phyloP scores from a whole-genome alignment of 2,113 vertebrate species.

The Rhineura floridana region DNA sequence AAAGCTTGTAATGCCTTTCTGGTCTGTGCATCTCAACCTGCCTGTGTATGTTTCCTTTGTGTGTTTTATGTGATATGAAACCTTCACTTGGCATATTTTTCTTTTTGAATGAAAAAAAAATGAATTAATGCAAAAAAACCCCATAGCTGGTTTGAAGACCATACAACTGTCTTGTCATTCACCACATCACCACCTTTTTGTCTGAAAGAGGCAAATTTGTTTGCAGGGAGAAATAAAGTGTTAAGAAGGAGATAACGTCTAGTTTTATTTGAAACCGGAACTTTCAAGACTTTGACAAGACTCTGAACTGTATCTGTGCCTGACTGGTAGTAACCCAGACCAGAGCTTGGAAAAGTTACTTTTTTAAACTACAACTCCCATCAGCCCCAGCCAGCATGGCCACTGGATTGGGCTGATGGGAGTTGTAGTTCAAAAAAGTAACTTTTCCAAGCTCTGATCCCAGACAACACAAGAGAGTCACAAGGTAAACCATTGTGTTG shows the following conservation, averaged over 20 bases:
- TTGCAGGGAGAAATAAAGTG: background rate
- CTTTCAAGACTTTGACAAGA: background rate
- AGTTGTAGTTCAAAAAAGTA: too few species aligned
- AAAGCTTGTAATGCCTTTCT: background rate
- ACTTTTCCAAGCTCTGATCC: background rate
- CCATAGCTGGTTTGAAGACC: background rate
- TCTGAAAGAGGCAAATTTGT: background rate
- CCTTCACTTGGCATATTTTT: background rate
- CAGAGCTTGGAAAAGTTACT: too few species aligned
- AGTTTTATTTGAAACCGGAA: background rate
- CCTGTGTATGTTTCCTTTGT: background rate
- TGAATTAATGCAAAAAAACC: fast-evolving
- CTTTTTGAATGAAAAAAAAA: background rate
- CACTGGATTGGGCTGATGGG: too few species aligned
- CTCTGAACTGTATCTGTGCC: background rate
- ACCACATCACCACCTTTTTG: background rate
- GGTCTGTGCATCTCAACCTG: background rate
- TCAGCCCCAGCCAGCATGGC: too few species aligned
- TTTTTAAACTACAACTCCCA: too few species aligned
- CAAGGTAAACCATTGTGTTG: background rate
- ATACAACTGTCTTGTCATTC: background rate
- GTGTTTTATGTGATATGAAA: background rate
- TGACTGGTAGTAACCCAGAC: background rate
- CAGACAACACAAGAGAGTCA: background rate
- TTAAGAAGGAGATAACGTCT: background rate